Evolutionary conservation across 2,113 vertebrate genomes (phyloP).

Genomic region (Empidonax alnorum): DNA sequence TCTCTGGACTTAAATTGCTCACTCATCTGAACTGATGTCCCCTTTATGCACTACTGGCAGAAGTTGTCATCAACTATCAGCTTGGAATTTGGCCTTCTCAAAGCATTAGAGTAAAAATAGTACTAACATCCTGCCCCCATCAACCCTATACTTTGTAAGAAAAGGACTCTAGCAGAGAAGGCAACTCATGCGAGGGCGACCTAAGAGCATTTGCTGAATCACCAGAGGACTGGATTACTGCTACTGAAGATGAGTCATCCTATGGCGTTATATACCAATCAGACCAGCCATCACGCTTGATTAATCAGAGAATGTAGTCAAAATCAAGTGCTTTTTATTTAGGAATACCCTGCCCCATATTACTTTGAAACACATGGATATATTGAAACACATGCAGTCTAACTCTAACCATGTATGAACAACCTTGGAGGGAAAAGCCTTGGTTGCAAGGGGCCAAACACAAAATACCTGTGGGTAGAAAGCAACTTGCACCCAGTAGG

Average conservation of each 20-base stretch:
- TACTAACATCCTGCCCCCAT: not conserved
- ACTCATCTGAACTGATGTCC: not conserved
- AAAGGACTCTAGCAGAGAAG: not conserved
- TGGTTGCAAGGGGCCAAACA: not conserved
- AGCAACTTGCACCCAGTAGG: not conserved
- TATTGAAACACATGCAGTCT: not conserved
- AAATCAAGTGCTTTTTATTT: not conserved
- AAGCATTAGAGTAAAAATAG: not conserved
- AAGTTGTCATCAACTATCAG: not conserved
- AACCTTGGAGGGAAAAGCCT: not conserved
- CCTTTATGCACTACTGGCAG: not conserved
- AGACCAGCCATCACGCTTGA: not conserved
- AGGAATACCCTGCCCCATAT: not conserved
- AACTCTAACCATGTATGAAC: not conserved
- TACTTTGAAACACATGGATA: not conserved
- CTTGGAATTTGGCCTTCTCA: not conserved
- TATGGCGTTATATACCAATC: not conserved
- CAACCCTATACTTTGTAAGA: not conserved
- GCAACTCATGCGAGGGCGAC: not conserved
- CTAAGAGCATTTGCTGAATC: not conserved
- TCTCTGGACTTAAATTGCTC: not conserved
- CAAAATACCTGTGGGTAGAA: not conserved
- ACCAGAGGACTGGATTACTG: not conserved
- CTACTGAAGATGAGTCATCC: not conserved
- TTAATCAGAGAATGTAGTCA: not conserved